These are phyloP conservation scores for Brachyopa scutellaris DNA, from an alignment of 2,888 invertebrate species.

Conservation along the genomic window DNA sequence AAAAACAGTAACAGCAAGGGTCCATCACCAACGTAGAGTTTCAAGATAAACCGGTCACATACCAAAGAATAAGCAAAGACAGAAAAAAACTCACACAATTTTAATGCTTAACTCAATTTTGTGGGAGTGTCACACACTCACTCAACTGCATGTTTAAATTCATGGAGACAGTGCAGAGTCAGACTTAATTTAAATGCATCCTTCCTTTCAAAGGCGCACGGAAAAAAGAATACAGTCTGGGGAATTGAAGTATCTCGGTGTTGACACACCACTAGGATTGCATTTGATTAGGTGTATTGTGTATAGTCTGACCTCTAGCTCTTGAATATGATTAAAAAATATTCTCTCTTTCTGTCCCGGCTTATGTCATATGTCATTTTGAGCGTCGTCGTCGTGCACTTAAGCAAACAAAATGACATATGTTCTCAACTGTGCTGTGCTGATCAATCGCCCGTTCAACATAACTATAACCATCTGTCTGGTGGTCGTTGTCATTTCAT, in stretches of 20 bases:
- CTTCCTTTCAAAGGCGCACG: constrained; percentile 34
- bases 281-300: constrained; percentile 51
- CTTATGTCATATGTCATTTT: constrained; percentile 53
- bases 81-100: constrained; percentile 12
- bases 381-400: constrained; percentile 25
- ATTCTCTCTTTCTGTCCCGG: constrained; percentile 5
- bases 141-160: constrained; percentile 33
- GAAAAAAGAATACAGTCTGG: constrained; percentile 8
- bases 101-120: constrained; percentile 46
- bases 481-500: constrained; percentile 52
- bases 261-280: constrained; percentile 45
- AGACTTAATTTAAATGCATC: constrained; percentile 46
- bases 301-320: constrained; percentile 21
- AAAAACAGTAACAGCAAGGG: constrained; percentile 1
- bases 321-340: constrained; percentile 42
- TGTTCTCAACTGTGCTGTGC: constrained; percentile 31
- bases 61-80: constrained; percentile 22
- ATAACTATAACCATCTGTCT: constrained; percentile 52
- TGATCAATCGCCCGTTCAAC: constrained; percentile 25
- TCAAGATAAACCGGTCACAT: constrained; percentile 62
- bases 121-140: constrained; percentile 60
- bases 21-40: constrained; percentile 20
- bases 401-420: constrained; percentile 59
- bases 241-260: constrained; percentile 23
- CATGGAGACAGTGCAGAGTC: constrained; percentile 20